Conservation (phyloP, 2,797 vertebrate species). For the Oreochromis grahami region DNA sequence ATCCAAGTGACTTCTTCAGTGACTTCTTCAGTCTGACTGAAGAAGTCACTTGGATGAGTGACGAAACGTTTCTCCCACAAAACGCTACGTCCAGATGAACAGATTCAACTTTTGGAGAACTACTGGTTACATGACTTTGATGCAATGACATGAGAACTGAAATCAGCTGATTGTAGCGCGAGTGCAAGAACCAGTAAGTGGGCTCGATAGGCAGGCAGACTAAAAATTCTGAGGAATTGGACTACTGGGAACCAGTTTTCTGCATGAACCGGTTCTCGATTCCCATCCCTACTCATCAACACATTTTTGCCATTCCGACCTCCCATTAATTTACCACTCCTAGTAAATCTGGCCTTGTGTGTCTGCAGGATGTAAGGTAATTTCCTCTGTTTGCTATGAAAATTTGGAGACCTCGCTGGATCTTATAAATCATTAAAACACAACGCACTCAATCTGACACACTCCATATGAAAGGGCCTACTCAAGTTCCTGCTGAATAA, state of each 20-base stretch:
- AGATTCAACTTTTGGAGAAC: too few relatives aligned
- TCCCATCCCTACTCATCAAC: neutral
- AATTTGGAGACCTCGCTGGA: conserved; percentile 11
- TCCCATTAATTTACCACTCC: neutral
- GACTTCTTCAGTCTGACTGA: too few relatives aligned
- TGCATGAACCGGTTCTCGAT: neutral
- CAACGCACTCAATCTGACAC: conserved; percentile 13
- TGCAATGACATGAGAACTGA: neutral
- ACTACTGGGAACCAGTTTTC: neutral
- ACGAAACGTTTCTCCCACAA: too few relatives aligned
- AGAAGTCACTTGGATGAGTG: too few relatives aligned
- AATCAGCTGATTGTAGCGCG: neutral
- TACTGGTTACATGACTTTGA: neutral
- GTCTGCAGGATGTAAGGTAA: neutral
- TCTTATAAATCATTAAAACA: conserved; percentile 60
- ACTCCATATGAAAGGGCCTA: conserved; percentile 4
- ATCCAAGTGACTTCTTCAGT: too few relatives aligned
- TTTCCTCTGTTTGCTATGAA: conserved; percentile 9
- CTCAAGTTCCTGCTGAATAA: conserved; percentile 47
- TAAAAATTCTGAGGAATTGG: neutral
- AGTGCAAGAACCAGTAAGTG: neutral
- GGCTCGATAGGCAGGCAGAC: neutral
- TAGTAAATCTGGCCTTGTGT: neutral
- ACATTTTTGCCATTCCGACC: neutral
- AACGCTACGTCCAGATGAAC: too few relatives aligned